A percentile compares a stretch with the other conserved stretches of the same genome.
These are phyloP conservation scores for Drosophila vallismaia DNA, from an alignment of 2,888 invertebrate species.

Conservation along the genomic window DNA sequence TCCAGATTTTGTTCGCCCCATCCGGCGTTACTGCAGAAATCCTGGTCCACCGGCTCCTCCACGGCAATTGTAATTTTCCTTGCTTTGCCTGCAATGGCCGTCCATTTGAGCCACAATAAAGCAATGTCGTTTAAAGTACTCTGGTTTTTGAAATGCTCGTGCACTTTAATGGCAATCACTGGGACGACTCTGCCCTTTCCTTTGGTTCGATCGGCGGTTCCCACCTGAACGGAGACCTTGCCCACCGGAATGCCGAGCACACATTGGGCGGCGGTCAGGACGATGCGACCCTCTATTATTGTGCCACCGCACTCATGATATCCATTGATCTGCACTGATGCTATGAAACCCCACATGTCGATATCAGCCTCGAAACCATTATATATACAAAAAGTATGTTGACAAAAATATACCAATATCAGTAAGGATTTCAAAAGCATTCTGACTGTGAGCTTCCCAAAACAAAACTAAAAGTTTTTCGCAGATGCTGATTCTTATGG, in stretches of 20 bases:
- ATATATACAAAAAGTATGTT: not conserved
- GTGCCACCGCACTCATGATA: slow-evolving; percentile 12
- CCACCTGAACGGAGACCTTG: not conserved
- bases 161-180: not conserved
- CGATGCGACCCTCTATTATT: not conserved
- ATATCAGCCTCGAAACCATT: not conserved
- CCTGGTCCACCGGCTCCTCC: not conserved
- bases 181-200: slow-evolving; percentile 1
- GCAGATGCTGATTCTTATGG: not conserved
- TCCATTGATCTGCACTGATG: not conserved
- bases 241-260: not conserved
- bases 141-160: not conserved
- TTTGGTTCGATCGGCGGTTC: not conserved
- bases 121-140: not conserved
- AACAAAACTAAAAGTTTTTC: not conserved
- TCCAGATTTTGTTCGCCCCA: slow-evolving; percentile 7
- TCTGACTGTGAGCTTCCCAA: not conserved
- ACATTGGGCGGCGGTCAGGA: slow-evolving; percentile 13
- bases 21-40: slow-evolving; percentile 6
- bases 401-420: not conserved
- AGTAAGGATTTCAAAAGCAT: not conserved
- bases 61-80: not conserved
- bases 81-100: not conserved
- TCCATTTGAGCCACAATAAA: not conserved
- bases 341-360: not conserved